Evolutionary conservation across 2,113 vertebrate genomes (phyloP), one percentile per base, ranked within the genome.

Genomic region (Cyrtonyx montezumae): DNA sequence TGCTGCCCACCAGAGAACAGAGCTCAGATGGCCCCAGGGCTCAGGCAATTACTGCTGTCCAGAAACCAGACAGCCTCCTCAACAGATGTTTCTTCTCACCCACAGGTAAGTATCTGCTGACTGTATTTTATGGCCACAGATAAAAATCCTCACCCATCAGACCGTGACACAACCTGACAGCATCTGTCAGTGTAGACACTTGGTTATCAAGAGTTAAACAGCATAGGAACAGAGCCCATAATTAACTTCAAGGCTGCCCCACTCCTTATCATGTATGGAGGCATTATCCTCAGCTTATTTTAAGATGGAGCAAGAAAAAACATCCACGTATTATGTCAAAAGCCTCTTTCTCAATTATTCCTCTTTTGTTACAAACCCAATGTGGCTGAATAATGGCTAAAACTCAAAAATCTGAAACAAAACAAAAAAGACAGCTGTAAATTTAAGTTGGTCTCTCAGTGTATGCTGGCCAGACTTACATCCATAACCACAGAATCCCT

Each of bases 291-390:
- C 66, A 91, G 90, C 93, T 80, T 93, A 86, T 94, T 93, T 71
- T 94, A 95, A 94, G 84, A 81, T 59, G 80, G 56, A 93, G 58
- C 56, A 90, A 80, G 62, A 80, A 96, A 94, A 92, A 91, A 88
- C 53, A 96, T 81, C 79, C 78, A 91, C 88, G 80, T 91, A 95
- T 82, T 91, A 91, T 46, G 43, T 11, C 28, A 85, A 95, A 97
- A 93, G 91, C 71, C 86, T 96, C 96, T 95, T 90, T 95, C n/a
- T 84, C 71, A 62, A 71, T 90, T 85, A 94, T 81, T 88, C 87
- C 51, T 91, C 87, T 79, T 91, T 48, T 53, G 88, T 89, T 85
- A 85, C 82, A 86, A 92, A 90, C 87, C 76, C 91, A 92, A 37
- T 88, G 84, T 83, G 56, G 84, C 42, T 28, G 45, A 91, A 49